Evolutionary conservation across 2,888 invertebrate genomes (phyloP).

Genomic region (Phalangium opilio): DNA sequence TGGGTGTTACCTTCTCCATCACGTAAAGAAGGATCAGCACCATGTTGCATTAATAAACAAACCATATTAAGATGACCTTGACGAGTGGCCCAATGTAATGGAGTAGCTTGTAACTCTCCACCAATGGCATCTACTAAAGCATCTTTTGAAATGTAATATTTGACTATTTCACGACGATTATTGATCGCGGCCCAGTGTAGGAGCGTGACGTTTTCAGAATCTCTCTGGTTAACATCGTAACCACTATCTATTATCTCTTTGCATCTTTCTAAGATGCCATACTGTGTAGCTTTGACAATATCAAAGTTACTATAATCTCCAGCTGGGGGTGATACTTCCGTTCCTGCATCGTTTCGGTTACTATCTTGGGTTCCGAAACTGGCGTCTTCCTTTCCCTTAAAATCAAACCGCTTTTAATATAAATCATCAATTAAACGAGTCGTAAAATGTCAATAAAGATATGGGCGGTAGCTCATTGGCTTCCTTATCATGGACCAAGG

Average conservation of each 20-base stretch:
- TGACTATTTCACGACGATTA: conserved; percentile 81
- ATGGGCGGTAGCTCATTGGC: too few relatives aligned
- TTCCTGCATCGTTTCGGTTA: too few relatives aligned
- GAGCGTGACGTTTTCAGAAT: conserved; percentile 78
- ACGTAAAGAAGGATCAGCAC: conserved; percentile 71
- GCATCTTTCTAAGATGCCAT: conserved; percentile 58
- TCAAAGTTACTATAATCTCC: conserved; percentile 42
- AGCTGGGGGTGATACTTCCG: conserved; percentile 1
- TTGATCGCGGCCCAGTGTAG: conserved; percentile 99
- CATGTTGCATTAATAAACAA: conserved; percentile 60
- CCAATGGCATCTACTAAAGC: conserved; percentile 87
- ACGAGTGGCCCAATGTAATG: conserved; percentile 92
- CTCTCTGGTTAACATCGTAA: conserved; percentile 84
- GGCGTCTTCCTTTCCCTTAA: too few relatives aligned
- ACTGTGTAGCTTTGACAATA: conserved; percentile 91
- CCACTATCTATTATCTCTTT: conserved; percentile 74
- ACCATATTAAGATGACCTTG: conserved; percentile 74
- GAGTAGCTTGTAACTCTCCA: conserved; percentile 88
- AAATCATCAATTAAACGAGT: too few relatives aligned
- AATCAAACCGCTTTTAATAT: too few relatives aligned
- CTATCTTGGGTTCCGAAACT: too few relatives aligned
- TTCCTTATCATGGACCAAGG: too few relatives aligned
- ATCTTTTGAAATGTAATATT: conserved; percentile 69
- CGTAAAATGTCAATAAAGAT: too few relatives aligned
- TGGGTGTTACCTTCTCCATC: conserved; percentile 63